Conservation (phyloP, 2,113 vertebrate genomes). For the Malurus cyaneus region DNA sequence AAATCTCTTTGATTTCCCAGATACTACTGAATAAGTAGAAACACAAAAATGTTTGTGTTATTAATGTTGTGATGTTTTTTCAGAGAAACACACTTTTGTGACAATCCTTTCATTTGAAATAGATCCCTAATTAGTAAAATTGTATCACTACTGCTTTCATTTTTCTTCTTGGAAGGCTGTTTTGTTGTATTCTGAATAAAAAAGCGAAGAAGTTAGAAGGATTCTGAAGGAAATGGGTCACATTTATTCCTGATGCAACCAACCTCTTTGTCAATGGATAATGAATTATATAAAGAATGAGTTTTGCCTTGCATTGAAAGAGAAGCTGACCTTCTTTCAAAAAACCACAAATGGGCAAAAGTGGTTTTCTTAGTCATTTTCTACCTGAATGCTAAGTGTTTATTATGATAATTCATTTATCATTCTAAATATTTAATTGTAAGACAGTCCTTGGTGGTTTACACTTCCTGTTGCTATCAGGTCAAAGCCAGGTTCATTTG, state of each 20-base stretch:
- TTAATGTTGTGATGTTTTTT: not conserved
- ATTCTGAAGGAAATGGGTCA: not conserved
- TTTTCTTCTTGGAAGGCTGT: not conserved
- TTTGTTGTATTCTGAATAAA: not conserved
- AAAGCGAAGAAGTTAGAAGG: not conserved
- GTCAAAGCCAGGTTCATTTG: not conserved
- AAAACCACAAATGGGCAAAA: slow-evolving; percentile 40
- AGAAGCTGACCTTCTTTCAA: not conserved
- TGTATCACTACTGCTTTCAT: not conserved
- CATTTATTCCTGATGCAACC: not conserved
- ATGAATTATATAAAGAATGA: not conserved
- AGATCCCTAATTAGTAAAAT: not conserved
- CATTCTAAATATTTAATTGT: slow-evolving; percentile 44
- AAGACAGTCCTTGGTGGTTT: not conserved
- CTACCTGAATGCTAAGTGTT: not conserved
- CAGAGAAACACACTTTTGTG: not conserved
- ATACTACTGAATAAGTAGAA: not conserved
- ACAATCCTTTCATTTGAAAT: not conserved
- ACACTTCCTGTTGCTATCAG: not conserved
- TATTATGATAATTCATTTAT: slow-evolving; percentile 1
- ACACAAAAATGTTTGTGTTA: not conserved
- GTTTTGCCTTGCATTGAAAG: not conserved
- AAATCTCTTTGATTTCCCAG: not conserved
- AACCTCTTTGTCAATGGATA: not conserved
- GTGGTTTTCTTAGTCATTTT: not conserved